Conservation (phyloP, 2,888 invertebrate genomes). For the Drosophila algonquin region DNA sequence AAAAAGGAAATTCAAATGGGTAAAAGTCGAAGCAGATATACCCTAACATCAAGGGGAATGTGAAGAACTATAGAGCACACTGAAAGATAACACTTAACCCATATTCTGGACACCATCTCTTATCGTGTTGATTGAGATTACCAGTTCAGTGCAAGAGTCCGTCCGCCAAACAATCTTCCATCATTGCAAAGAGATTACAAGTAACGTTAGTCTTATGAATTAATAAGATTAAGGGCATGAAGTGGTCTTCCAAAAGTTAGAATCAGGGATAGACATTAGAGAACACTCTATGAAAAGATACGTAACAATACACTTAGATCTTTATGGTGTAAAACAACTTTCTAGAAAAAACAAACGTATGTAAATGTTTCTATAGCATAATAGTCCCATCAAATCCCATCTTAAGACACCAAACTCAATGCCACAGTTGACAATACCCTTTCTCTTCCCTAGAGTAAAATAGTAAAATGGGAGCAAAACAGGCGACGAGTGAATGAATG, state of each 20-base stretch:
- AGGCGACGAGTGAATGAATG: constrained; percentile 44
- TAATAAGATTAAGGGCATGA: too few species aligned
- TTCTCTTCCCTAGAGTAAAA: constrained; percentile 1
- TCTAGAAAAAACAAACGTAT: too few species aligned
- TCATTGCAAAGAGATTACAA: not conserved
- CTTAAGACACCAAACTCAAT: not conserved
- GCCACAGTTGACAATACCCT: constrained; percentile 5
- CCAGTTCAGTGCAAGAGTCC: not conserved
- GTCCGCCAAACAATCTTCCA: not conserved
- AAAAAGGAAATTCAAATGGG: constrained; percentile 1
- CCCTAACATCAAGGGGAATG: not conserved
- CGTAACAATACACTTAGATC: too few species aligned
- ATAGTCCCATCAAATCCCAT: not conserved
- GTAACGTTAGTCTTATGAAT: not conserved
- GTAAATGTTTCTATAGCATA: not conserved
- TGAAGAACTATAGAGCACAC: not conserved
- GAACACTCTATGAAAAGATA: too few species aligned
- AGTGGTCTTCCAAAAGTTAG: too few species aligned
- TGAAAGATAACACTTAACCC: constrained; percentile 15
- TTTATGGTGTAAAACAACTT: too few species aligned
- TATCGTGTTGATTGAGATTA: constrained; percentile 10
- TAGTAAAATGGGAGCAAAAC: constrained; percentile 8
- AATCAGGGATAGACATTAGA: not conserved
- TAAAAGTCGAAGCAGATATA: not conserved
- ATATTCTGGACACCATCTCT: not conserved